These are phyloP conservation scores for Aythya fuligula DNA, from an alignment of 2,797 vertebrate species.

Conservation along the genomic window DNA sequence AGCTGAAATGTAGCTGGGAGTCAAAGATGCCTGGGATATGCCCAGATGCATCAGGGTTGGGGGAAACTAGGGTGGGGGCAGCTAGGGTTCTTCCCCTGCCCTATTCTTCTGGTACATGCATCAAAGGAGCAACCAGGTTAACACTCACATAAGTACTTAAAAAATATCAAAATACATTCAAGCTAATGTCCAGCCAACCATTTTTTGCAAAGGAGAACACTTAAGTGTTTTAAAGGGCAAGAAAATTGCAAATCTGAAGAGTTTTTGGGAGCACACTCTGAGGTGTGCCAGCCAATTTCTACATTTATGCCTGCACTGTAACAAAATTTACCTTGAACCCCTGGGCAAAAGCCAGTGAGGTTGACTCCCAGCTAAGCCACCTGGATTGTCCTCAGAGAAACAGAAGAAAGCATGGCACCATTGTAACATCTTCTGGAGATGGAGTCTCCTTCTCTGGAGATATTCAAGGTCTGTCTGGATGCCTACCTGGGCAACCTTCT, in stretches of 20 bases:
- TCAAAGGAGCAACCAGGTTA: rapidly evolving
- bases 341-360: background rate
- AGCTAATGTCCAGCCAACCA: background rate
- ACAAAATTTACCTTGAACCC: rapidly evolving
- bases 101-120: background rate
- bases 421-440: background rate
- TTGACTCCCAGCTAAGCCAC: background rate
- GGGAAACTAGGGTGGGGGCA: too few relatives aligned
- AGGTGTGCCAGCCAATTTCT: background rate
- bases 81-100: background rate
- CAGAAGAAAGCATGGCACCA: background rate
- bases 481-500: too few relatives aligned
- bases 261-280: background rate
- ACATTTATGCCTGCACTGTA: rapidly evolving
- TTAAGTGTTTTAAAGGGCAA: background rate
- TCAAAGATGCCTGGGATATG: background rate
- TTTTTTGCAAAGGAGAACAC: background rate
- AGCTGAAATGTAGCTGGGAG: background rate
- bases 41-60: background rate
- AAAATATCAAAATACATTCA: background rate
- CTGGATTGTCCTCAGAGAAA: background rate
- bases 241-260: background rate
- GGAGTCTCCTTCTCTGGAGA: too few relatives aligned
- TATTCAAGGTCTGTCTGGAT: too few relatives aligned
- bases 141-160: background rate